Evolutionary conservation across 2,797 vertebrate genomes (phyloP).

Genomic region (Chloroceryle amazona): DNA sequence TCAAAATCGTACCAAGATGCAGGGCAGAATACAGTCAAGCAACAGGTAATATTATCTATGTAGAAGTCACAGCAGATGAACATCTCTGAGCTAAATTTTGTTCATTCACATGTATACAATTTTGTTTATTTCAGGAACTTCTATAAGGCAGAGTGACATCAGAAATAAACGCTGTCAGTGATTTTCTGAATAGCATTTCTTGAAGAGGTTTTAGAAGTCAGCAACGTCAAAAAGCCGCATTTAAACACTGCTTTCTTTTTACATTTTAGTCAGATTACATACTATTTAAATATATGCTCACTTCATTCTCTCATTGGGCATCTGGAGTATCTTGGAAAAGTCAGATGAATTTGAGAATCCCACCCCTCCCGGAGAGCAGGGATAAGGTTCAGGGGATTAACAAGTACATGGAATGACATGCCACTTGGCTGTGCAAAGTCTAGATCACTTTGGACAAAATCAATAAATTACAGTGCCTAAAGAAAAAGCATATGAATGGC

Average conservation of each 20-base stretch:
- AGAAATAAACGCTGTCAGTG: background rate
- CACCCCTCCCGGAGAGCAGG: background rate
- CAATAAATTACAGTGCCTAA: background rate
- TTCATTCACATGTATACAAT: background rate
- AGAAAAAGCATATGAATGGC: background rate
- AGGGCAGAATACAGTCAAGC: background rate
- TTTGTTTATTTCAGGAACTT: background rate
- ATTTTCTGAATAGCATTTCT: background rate
- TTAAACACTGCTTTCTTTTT: background rate
- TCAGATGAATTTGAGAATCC: background rate
- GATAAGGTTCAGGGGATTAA: background rate
- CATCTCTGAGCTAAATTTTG: background rate
- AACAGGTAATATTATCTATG: background rate
- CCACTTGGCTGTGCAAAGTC: background rate
- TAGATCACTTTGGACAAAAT: background rate
- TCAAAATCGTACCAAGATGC: background rate
- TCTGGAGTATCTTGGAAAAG: background rate
- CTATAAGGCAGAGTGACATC: background rate
- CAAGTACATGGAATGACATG: rapidly evolving
- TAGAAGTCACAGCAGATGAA: background rate
- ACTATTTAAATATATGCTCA: background rate
- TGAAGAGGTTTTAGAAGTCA: background rate
- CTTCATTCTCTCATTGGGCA: background rate
- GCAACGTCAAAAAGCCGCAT: background rate
- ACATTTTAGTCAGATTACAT: background rate